Percentiles rank a stretch among this genome's conserved stretches.
Conservation (phyloP, 2,113 vertebrate genomes). For the Entomyzon cyanotis region DNA sequence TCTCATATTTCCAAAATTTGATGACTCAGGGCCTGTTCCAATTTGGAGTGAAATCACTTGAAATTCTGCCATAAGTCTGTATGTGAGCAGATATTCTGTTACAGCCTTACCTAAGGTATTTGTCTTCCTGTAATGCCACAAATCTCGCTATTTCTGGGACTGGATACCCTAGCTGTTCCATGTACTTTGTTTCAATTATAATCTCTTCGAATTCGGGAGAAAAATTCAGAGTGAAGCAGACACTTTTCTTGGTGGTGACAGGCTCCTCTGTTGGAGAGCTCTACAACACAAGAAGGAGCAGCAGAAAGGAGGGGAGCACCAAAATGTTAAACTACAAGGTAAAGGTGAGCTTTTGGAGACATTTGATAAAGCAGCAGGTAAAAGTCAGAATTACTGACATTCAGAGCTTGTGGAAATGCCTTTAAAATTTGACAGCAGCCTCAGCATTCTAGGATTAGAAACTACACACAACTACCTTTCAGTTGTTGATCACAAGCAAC, state of each 20-base stretch:
- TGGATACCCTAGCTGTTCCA: constrained; percentile 80
- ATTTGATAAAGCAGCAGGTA: neutral
- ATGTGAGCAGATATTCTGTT: neutral
- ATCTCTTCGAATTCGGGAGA: constrained; percentile 80
- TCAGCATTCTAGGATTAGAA: neutral
- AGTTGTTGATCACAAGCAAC: neutral
- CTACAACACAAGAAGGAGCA: constrained; percentile 11
- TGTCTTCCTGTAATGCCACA: constrained; percentile 83
- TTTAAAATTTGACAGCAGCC: neutral
- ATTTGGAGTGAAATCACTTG: neutral
- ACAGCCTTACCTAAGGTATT: constrained; percentile 77
- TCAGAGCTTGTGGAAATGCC: neutral
- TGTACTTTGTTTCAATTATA: constrained; percentile 83
- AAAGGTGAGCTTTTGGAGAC: neutral
- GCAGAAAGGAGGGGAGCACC: neutral
- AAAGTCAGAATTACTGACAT: neutral
- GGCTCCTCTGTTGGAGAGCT: neutral
- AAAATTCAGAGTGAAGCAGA: constrained; percentile 82
- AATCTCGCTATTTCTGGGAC: constrained; percentile 78
- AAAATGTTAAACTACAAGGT: neutral
- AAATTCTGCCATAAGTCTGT: neutral
- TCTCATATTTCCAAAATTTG: neutral
- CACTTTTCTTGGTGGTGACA: neutral
- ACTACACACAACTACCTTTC: neutral
- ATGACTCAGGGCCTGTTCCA: neutral